Evolutionary conservation across 2,888 invertebrate species (phyloP).

Genomic region (Thalpophila matura): DNA sequence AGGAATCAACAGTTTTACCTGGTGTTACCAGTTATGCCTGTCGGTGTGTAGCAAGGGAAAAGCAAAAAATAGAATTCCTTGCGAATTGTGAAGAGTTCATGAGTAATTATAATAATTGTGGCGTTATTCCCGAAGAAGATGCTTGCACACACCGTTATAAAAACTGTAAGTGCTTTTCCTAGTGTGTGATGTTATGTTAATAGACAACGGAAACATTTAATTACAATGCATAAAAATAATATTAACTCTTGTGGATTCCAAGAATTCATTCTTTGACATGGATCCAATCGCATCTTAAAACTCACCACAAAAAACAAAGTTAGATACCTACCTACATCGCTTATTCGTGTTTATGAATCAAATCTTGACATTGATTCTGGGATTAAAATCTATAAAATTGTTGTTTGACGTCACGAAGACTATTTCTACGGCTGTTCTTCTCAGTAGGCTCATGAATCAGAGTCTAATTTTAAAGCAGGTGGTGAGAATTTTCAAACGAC

Average conservation of each 20-base stretch:
- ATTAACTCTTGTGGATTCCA: conserved; percentile 6
- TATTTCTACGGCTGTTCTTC: conserved; percentile 79
- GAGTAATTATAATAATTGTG: conserved; percentile 40
- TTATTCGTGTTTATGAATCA: conserved; percentile 64
- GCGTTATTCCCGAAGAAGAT: conserved; percentile 23
- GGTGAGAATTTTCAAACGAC: conserved; percentile 79
- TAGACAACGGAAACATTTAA: conserved; percentile 24
- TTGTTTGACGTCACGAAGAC: conserved; percentile 83
- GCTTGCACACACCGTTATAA: conserved; percentile 15
- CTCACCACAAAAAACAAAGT: conserved; percentile 54
- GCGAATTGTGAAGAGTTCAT: conserved; percentile 3
- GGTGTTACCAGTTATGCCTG: no score
- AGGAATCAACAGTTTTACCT: conserved; percentile 25
- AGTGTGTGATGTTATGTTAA: conserved; percentile 17
- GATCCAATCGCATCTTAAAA: conserved; percentile 43
- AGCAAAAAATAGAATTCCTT: conserved; percentile 30
- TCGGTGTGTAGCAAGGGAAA: conserved; percentile 6
- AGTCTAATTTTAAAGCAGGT: conserved; percentile 79
- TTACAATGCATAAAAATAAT: conserved; percentile 26
- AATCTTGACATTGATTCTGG: conserved; percentile 67
- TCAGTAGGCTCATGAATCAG: conserved; percentile 82
- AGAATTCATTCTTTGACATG: conserved; percentile 33
- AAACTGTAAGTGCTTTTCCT: conserved; percentile 21
- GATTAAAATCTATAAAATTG: conserved; percentile 74
- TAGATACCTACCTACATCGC: conserved; percentile 44